A percentile compares a stretch with the other conserved stretches of the same genome.
Conservation (phyloP, 1,140 invertebrate genomes). For the Drosophila lowei region DNA sequence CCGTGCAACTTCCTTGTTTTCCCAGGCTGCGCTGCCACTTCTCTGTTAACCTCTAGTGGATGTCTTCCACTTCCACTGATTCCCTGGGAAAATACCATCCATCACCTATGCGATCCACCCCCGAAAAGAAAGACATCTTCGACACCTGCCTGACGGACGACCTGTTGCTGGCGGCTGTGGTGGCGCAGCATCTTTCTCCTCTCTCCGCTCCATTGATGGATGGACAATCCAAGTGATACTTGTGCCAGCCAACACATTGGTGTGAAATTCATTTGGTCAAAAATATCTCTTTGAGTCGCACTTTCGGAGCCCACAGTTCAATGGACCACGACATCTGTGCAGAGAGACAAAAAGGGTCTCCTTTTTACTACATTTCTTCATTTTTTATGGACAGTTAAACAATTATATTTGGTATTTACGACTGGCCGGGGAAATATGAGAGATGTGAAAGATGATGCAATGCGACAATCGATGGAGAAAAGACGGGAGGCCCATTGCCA, state of each 20-base stretch:
- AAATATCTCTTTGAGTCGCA: conserved; percentile 56
- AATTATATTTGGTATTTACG: conserved; percentile 81
- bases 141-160: conserved; percentile 47
- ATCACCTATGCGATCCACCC: conserved; percentile 42
- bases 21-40: conserved; percentile 8
- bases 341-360: conserved; percentile 62
- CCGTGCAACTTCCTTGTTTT: conserved; percentile 20
- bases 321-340: conserved; percentile 39
- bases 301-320: conserved; percentile 48
- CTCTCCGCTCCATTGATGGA: conserved; percentile 31
- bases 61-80: conserved; percentile 27
- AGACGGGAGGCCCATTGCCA: background rate
- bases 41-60: too few species aligned
- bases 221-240: conserved; percentile 51
- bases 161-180: conserved; percentile 8
- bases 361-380: conserved; percentile 57
- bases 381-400: conserved; percentile 76
- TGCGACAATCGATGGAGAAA: conserved; percentile 34
- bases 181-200: conserved; percentile 28
- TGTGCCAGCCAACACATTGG: conserved; percentile 47
- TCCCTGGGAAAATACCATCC: conserved; percentile 29
- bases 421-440: conserved; percentile 61
- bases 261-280: conserved; percentile 69
- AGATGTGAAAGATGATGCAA: conserved; percentile 69
- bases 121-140: conserved; percentile 38